phyloP scores from a whole-genome alignment of 2,888 invertebrate genomes.

The Papilio protenor region DNA sequence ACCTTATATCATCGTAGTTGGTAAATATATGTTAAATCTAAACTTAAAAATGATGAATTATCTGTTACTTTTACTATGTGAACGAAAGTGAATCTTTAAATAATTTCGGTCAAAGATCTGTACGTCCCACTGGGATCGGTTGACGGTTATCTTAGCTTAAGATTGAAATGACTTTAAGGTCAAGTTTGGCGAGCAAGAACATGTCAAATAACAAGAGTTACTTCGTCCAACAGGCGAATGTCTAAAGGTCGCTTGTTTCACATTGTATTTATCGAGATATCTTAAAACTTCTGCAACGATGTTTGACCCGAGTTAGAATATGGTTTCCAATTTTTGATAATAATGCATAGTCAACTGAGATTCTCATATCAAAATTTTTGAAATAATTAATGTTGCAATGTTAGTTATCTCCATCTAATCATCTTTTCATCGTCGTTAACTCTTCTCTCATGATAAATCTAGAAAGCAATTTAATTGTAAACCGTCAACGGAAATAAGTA shows the following conservation, averaged over 20 bases:
- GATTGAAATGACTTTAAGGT: constrained; percentile 78
- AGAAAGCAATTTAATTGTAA: no score
- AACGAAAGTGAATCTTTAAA: constrained; percentile 50
- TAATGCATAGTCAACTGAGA: not conserved
- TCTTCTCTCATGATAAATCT: no score
- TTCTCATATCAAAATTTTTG: not conserved
- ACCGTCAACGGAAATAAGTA: not conserved
- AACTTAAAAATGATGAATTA: not conserved
- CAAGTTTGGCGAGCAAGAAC: constrained; percentile 75
- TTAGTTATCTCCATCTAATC: not conserved
- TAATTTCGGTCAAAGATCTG: constrained; percentile 56
- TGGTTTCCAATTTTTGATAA: not conserved
- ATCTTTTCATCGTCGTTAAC: no score
- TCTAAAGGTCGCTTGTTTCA: constrained; percentile 11
- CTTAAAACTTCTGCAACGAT: not conserved
- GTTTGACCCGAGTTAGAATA: not conserved
- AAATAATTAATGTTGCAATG: not conserved
- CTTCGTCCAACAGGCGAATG: constrained; percentile 40
- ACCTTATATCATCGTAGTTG: not conserved
- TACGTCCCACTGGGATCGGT: constrained; percentile 74
- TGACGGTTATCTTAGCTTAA: constrained; percentile 77
- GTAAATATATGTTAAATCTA: not conserved
- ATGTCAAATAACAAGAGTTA: constrained; percentile 58
- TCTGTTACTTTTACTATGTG: no score
- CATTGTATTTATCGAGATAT: constrained; percentile 5